A percentile compares a stretch with the other conserved stretches of the same genome.
These are phyloP conservation scores for Aphelinus certus DNA, from an alignment of 1,140 invertebrate genomes.

Conservation along the genomic window DNA sequence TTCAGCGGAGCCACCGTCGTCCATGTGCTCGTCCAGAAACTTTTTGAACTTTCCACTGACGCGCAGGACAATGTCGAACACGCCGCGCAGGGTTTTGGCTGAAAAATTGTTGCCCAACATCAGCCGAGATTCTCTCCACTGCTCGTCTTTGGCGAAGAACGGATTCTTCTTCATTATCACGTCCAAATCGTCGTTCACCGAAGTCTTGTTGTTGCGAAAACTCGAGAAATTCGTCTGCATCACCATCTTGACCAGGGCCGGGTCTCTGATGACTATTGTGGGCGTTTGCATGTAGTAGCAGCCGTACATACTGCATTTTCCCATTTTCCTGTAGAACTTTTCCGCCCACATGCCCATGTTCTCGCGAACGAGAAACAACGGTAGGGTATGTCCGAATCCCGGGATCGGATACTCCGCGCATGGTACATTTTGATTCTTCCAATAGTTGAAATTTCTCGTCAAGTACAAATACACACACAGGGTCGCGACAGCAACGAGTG, in stretches of 20 bases:
- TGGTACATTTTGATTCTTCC: constrained; percentile 60
- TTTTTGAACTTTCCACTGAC: not conserved
- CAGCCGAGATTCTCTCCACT: constrained; percentile 35
- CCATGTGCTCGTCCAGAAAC: not conserved
- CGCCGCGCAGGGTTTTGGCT: not conserved
- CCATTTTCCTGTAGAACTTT: constrained; percentile 36
- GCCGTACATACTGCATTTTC: constrained; percentile 47
- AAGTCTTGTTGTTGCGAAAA: constrained; percentile 42
- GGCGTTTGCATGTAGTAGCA: constrained; percentile 45
- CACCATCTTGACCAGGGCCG: constrained; percentile 48
- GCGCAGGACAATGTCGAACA: not conserved
- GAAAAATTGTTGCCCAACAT: not conserved
- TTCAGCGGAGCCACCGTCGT: constrained; percentile 19
- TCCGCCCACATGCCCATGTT: constrained; percentile 25
- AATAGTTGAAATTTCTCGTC: constrained; percentile 55
- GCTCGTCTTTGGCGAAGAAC: constrained; percentile 47
- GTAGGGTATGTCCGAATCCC: constrained; percentile 48
- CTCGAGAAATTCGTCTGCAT: constrained; percentile 51
- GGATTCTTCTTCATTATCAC: constrained; percentile 47
- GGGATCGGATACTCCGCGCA: constrained; percentile 46
- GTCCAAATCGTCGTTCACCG: constrained; percentile 31
- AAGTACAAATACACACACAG: constrained; percentile 43
- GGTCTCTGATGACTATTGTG: constrained; percentile 49
- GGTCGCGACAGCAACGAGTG: not conserved
- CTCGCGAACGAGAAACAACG: constrained; percentile 22